Conservation (phyloP, 2,888 invertebrate genomes). For the Agriopis marginaria region DNA sequence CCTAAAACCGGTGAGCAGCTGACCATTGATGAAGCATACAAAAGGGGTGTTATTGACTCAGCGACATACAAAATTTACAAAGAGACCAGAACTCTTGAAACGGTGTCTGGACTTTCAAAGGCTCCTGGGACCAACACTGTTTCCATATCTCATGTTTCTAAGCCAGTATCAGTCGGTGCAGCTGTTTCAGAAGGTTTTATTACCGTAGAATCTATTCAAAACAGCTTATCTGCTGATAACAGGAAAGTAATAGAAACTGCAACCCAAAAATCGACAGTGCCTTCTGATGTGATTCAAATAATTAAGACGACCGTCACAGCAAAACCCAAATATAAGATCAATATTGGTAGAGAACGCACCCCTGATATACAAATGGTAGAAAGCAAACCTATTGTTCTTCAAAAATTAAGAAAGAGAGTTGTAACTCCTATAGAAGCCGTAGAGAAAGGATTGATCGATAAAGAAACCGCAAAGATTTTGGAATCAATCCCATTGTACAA, state of each 20-base stretch:
- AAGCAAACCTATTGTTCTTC: slow-evolving; percentile 89
- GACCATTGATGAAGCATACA: slow-evolving; percentile 88
- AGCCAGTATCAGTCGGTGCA: slow-evolving; percentile 86
- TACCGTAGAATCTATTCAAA: slow-evolving; percentile 83
- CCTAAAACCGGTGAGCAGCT: slow-evolving; percentile 91
- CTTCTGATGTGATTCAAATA: slow-evolving; percentile 86
- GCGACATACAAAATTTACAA: slow-evolving; percentile 55
- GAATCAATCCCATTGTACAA: slow-evolving; percentile 87
- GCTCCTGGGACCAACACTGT: slow-evolving; percentile 53
- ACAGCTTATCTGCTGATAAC: slow-evolving; percentile 73
- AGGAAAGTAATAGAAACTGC: slow-evolving; percentile 56
- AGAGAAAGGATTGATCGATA: slow-evolving; percentile 92
- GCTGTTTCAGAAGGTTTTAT: slow-evolving; percentile 85
- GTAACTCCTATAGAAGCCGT: slow-evolving; percentile 92
- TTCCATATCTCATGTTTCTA: slow-evolving; percentile 67
- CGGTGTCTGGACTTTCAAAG: slow-evolving; percentile 40
- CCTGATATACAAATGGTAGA: slow-evolving; percentile 86
- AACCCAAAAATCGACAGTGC: slow-evolving; percentile 54
- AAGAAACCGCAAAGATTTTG: slow-evolving; percentile 90
- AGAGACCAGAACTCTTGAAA: slow-evolving; percentile 44
- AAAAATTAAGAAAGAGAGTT: slow-evolving; percentile 92
- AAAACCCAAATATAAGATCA: slow-evolving; percentile 89
- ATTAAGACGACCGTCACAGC: slow-evolving; percentile 85
- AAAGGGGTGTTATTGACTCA: slow-evolving; percentile 84
- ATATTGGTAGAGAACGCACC: slow-evolving; percentile 87